Conservation (phyloP, 2,797 vertebrate species). For the Tokudaia tokunoshimensis region DNA sequence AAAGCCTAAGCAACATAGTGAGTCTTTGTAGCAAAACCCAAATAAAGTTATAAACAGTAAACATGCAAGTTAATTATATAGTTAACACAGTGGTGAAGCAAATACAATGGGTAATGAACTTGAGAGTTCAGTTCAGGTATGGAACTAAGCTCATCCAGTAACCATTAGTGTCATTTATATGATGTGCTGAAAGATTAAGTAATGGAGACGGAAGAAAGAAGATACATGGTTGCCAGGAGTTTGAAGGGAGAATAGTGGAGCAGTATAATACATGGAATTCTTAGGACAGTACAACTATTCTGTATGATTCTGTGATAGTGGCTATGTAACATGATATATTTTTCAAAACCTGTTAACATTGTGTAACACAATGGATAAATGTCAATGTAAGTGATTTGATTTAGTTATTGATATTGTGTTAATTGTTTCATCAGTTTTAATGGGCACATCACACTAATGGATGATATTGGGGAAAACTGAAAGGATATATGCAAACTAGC, state of each 20-base stretch:
- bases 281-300: background rate
- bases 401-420: background rate
- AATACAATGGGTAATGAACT: background rate
- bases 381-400: background rate
- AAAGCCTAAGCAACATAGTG: background rate
- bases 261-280: background rate
- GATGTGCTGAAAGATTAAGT: conserved; percentile 33
- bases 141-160: background rate
- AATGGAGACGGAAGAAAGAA: conserved; percentile 19
- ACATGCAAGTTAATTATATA: background rate
- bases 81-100: background rate
- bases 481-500: background rate
- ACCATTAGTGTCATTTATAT: background rate
- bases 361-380: background rate
- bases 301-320: background rate
- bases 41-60: background rate
- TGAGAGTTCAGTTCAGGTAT: background rate
- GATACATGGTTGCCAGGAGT: background rate
- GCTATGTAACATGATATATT: background rate
- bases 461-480: background rate
- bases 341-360: background rate
- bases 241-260: background rate
- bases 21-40: background rate
- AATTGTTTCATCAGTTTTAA: conserved; percentile 34
- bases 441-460: background rate